These are phyloP conservation scores for Phthorimaea operculella DNA, from an alignment of 1,140 invertebrate species.

Conservation along the genomic window DNA sequence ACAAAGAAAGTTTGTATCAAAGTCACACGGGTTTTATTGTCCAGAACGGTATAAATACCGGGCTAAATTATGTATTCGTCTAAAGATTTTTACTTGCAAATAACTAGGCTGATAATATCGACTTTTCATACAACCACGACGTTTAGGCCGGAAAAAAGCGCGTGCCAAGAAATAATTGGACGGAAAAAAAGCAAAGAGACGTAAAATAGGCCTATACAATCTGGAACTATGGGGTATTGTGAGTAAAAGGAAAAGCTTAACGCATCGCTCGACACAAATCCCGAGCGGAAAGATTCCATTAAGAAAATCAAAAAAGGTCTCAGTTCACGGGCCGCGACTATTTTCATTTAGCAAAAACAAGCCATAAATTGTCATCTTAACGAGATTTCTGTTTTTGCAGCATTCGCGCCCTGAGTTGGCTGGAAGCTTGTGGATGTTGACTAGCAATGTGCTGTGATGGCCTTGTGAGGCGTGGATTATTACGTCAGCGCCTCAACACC, in stretches of 20 bases:
- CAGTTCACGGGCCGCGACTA: constrained; percentile 60
- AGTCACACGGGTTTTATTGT: constrained; percentile 31
- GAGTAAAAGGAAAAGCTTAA: constrained; percentile 45
- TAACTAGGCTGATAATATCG: background rate
- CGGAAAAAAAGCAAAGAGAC: constrained; percentile 14
- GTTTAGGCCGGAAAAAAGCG: constrained; percentile 1
- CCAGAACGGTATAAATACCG: constrained; percentile 22
- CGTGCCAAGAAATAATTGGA: constrained; percentile 8
- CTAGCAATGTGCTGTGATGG: constrained; percentile 32
- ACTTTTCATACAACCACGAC: background rate
- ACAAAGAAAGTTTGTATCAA: constrained; percentile 52
- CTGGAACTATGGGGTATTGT: constrained; percentile 37
- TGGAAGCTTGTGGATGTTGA: constrained; percentile 21
- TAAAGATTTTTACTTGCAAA: constrained; percentile 9
- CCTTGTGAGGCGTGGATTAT: constrained; percentile 16
- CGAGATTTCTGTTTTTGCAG: constrained; percentile 65
- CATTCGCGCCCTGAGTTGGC: constrained; percentile 44
- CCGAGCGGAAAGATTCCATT: constrained; percentile 65
- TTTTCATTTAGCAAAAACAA: constrained; percentile 69
- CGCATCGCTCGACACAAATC: constrained; percentile 57
- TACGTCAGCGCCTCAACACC: constrained; percentile 12
- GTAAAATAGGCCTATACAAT: constrained; percentile 27
- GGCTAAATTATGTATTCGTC: constrained; percentile 29
- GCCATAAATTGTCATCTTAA: constrained; percentile 68
- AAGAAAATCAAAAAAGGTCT: constrained; percentile 68